Percentiles rank a stretch among this genome's conserved stretches.
These are phyloP conservation scores for Pseudonaja textilis DNA, from an alignment of 2,113 vertebrate genomes.

Conservation along the genomic window DNA sequence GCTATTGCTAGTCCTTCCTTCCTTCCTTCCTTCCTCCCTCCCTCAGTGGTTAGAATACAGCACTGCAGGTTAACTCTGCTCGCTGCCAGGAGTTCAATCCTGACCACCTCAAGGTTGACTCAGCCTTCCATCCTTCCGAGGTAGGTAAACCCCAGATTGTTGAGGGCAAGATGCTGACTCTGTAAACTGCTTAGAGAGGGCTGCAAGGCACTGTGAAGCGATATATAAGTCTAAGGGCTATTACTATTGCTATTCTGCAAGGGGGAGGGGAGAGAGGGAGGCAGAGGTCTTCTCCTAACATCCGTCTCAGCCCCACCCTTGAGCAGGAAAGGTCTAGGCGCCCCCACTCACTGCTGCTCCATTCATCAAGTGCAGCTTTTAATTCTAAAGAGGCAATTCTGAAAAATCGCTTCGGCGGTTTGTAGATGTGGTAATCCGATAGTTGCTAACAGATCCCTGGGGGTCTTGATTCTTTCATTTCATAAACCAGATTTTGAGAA, in stretches of 20 bases:
- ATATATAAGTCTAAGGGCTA: neutral
- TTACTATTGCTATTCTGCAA: neutral
- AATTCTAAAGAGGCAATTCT: constrained; percentile 69
- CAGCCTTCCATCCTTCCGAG: neutral
- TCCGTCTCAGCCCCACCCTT: neutral
- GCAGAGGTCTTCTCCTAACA: constrained; percentile 20
- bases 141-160: neutral
- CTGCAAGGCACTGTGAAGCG: neutral
- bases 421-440: constrained; percentile 47
- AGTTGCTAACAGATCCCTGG: constrained; percentile 60
- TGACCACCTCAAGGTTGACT: neutral
- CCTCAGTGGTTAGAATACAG: too few relatives aligned
- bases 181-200: neutral
- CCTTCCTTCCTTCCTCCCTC: too few relatives aligned
- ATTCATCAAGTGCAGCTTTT: constrained; percentile 61
- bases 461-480: constrained; percentile 57
- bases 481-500: constrained; percentile 65
- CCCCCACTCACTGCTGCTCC: constrained; percentile 50
- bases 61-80: neutral
- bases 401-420: constrained; percentile 52
- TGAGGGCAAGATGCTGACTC: neutral
- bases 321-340: constrained; percentile 15
- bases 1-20: too few relatives aligned
- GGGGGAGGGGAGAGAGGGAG: neutral
- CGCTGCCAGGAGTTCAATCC: neutral